Evolutionary conservation across 2,888 invertebrate species (phyloP), one percentile per base, ranked within the genome.

Genomic region (Phaonia tiefii): DNA sequence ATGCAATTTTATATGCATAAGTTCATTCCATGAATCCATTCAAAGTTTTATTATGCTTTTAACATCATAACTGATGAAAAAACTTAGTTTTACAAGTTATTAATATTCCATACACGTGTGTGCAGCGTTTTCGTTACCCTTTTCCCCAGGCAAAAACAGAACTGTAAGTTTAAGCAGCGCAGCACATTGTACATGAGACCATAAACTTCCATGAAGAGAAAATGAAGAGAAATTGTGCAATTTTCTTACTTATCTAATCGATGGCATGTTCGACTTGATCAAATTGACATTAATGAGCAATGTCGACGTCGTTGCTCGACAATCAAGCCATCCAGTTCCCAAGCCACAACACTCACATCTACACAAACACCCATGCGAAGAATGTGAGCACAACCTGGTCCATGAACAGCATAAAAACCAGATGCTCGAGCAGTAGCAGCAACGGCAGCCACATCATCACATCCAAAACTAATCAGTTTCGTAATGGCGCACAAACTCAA

Each of bases 251-350:
- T 42, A 76, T 82, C 76, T 82, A 83, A 82, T 83, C 84, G 82
- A 80, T 82, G 83, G 82, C 83, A 83, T 84, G 76, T 82, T 79
- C 70, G 73, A 83, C 82, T 82, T 75, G 76, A 76, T 84, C 76
- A 81, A 84, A 84, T 83, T 84, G 84, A 83, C 84, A 83, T 84
- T 84, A 84, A 84, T 84, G 84, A 80, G 81, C 81, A 76, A 73
- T 65, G 83, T 67, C 39, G 65, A 73, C 79, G 54, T 13, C 26
- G 46, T 37, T 42, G 42, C 56, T 58, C 65, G 44, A 31, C 63
- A 39, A 42, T 56, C 20, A 56, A 58, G 31, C n/a, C 20, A 37
- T 42, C 31, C 8, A 42, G 26, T 66, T 1, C 1, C 39, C 44
- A n/a, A 39, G 13, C 25, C 10, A 0, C 25, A 17, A 54, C 17